These are phyloP conservation scores for Nysson spinosus DNA, from an alignment of 2,888 invertebrate genomes.

Conservation along the genomic window DNA sequence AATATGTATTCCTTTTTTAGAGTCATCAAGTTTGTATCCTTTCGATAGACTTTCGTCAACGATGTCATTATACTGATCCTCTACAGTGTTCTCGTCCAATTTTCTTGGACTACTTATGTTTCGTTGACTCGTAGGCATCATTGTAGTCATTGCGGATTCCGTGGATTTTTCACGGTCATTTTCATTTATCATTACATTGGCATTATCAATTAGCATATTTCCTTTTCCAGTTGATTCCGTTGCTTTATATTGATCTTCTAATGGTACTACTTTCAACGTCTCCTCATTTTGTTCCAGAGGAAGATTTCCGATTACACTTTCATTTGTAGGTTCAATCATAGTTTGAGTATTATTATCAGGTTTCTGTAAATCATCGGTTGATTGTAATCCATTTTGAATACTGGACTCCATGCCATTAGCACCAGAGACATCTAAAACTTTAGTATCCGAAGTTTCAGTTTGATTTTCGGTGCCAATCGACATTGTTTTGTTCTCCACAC, in stretches of 20 bases:
- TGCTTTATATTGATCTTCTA: constrained; percentile 30
- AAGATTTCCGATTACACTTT: constrained; percentile 5
- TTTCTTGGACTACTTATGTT: constrained; percentile 34
- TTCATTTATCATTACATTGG: neutral
- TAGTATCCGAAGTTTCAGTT: neutral
- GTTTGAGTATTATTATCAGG: neutral
- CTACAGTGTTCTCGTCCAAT: constrained; percentile 65
- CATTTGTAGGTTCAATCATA: neutral
- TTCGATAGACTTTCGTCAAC: constrained; percentile 65
- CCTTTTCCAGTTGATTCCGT: constrained; percentile 14
- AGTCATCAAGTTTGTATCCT: constrained; percentile 36
- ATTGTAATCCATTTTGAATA: constrained; percentile 5
- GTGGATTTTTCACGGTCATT: constrained; percentile 23
- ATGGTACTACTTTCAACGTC: constrained; percentile 41
- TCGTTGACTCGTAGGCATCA: constrained; percentile 9
- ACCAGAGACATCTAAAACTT: constrained; percentile 4
- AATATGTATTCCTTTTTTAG: constrained; percentile 10
- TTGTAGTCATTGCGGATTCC: constrained; percentile 28
- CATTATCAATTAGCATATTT: neutral
- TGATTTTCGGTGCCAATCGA: constrained; percentile 1
- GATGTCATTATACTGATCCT: constrained; percentile 74
- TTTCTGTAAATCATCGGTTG: constrained; percentile 2
- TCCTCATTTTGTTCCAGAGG: constrained; percentile 31
- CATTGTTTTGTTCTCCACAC: neutral
- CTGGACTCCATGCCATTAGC: constrained; percentile 36